These are phyloP conservation scores for Cosmia pyralina DNA, from an alignment of 2,888 invertebrate species.

Conservation along the genomic window DNA sequence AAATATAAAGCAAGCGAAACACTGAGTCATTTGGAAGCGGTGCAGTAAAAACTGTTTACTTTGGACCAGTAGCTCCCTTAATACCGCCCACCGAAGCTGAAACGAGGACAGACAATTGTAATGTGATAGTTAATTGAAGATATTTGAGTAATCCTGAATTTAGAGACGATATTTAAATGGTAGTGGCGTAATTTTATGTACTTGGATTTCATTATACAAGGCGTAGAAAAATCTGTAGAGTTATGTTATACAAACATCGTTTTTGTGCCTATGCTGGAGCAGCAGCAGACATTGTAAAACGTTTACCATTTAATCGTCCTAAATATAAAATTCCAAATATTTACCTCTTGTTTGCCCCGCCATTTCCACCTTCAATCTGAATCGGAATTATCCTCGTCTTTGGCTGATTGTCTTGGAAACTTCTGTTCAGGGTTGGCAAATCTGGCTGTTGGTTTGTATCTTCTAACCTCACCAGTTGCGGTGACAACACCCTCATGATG, in stretches of 20 bases:
- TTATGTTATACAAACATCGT: not conserved
- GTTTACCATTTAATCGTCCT: slow-evolving; percentile 26
- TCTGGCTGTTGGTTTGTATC: slow-evolving; percentile 81
- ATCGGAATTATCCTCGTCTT: slow-evolving; percentile 91
- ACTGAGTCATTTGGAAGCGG: slow-evolving; percentile 83
- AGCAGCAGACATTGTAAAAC: slow-evolving; percentile 7
- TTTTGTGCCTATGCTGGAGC: slow-evolving; percentile 4
- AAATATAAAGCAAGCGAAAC: slow-evolving; percentile 84
- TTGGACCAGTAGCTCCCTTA: slow-evolving; percentile 84
- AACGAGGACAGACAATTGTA: slow-evolving; percentile 74
- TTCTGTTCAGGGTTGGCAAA: slow-evolving; percentile 82
- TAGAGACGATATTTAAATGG: not conserved
- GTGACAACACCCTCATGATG: slow-evolving; percentile 87
- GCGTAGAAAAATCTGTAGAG: not conserved
- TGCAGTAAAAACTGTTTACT: slow-evolving; percentile 88
- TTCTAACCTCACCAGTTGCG: slow-evolving; percentile 88
- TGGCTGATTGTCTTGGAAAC: slow-evolving; percentile 81
- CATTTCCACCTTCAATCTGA: slow-evolving; percentile 88
- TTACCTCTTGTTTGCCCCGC: slow-evolving; percentile 85
- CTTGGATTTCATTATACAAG: not conserved
- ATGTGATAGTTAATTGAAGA: slow-evolving; percentile 39
- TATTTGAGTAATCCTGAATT: slow-evolving; percentile 5
- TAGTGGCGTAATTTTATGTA: not conserved
- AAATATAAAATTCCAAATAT: slow-evolving; percentile 5
- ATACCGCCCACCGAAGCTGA: slow-evolving; percentile 90